Evolutionary conservation across 92 coral and sea anemone species (phyloP), one percentile per base, ranked within the genome.

Genomic region (Umimayanthus chanpuru): DNA sequence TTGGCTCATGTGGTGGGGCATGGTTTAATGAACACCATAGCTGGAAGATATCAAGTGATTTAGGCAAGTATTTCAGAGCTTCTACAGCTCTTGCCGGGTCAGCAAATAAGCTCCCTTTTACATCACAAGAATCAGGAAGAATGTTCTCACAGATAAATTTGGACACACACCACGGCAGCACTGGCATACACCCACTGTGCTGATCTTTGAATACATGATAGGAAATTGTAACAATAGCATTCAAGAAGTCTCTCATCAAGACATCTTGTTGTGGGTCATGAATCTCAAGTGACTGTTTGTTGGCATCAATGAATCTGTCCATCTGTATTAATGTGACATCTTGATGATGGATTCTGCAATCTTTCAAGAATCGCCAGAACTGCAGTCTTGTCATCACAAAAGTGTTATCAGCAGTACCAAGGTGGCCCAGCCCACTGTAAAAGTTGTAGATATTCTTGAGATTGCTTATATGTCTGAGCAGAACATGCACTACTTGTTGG

Each of bases 361-460:
- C 99, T 86, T 97, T 97, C 67, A 97, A 71, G 81, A 97, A 96
- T 50, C 99, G 85, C 96, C 99, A 97, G 87, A 97, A 92, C 90
- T 97, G 99, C 87, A 97, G 77, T 56, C 90, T 89, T 5, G 94
- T 95, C 95, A 97, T 92, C 21, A 93, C 99, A 82, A 93, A 97
- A 7, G 99, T 97, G 85, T 97, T 97, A 86, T 97, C 99, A 26
- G 91, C 85, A 36, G 98, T 96, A 4, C 81, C 82, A 85, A 91
- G 95, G 82, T 85, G 92, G 20, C 99, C 98, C 18, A 97, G 92
- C 15, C 94, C 90, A 81, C 96, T 96, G 81, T 97, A 97, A 88
- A 86, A 94, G 74, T 93, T 90, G 90, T 97, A 97, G 67, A 97
- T 96, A 73, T 94, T 91, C 86, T 93, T 95, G 73, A 97, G 90